phyloP scores from a whole-genome alignment of 2,797 vertebrate species.

The Melanogrammus aeglefinus region DNA sequence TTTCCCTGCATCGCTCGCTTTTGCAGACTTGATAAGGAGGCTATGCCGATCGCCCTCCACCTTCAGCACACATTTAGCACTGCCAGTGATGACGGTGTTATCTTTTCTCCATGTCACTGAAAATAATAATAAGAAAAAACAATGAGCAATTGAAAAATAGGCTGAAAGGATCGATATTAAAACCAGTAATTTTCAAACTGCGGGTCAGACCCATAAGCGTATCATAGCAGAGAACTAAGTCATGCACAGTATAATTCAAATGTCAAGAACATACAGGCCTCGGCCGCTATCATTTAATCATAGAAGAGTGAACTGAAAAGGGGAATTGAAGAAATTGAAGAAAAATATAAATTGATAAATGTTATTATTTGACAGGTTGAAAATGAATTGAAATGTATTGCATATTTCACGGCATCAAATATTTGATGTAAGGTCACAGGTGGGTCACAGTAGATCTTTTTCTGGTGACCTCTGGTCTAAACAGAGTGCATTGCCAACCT shows the following conservation, averaged over 20 bases:
- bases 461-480: background rate
- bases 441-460: background rate
- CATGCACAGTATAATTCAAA: background rate
- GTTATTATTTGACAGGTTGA: background rate
- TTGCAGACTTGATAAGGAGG: conserved; percentile 83
- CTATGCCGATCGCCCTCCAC: conserved; percentile 91
- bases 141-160: background rate
- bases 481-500: conserved; percentile 69
- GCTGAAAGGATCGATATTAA: background rate
- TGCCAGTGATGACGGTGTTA: conserved; percentile 65
- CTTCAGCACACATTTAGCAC: conserved; percentile 77
- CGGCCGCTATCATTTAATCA: background rate
- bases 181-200: background rate
- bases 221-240: background rate
- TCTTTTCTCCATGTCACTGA: conserved; percentile 91
- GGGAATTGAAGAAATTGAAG: background rate
- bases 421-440: background rate
- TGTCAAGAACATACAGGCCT: background rate
- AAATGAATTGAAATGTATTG: background rate
- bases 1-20: conserved; percentile 79
- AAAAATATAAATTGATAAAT: background rate
- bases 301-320: background rate
- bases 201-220: background rate
- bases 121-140: background rate
- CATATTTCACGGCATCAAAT: background rate